phyloP scores from a whole-genome alignment of 2,113 vertebrate genomes.

The Talpa occidentalis region DNA sequence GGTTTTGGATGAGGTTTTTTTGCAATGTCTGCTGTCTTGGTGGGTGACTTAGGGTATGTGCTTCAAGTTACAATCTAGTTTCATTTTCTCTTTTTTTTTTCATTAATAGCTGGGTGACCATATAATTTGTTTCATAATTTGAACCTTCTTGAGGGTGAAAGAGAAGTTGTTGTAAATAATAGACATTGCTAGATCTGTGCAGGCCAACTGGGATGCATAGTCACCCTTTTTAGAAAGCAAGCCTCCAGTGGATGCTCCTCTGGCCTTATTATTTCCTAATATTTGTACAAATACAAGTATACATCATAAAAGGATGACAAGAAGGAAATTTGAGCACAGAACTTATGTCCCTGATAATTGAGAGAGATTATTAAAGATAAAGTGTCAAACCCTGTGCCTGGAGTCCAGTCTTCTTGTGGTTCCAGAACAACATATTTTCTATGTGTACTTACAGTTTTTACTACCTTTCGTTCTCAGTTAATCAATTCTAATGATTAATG shows the following conservation, averaged over 20 bases:
- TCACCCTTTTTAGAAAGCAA: not conserved
- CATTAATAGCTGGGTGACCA: not conserved
- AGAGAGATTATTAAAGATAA: not conserved
- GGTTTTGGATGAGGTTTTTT: not conserved
- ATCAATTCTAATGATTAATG: not conserved
- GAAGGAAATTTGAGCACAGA: not conserved
- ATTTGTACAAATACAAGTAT: not conserved
- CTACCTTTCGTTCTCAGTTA: not conserved
- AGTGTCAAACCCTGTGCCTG: not conserved
- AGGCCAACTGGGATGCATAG: not conserved
- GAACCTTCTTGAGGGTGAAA: not conserved
- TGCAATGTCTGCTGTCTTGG: not conserved
- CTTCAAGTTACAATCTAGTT: not conserved
- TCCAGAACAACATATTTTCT: not conserved
- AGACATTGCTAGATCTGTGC: not conserved
- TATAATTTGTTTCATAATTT: conserved; percentile 14
- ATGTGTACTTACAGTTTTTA: not conserved
- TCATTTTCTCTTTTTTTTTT: not conserved
- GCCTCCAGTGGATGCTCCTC: not conserved
- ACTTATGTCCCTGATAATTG: not conserved
- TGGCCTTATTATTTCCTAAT: not conserved
- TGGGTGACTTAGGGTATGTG: not conserved
- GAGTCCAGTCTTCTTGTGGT: not conserved
- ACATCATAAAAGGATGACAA: not conserved
- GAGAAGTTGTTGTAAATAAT: conserved; percentile 2